Evolutionary conservation across 2,888 invertebrate species (phyloP).

Genomic region (Xylota segnis): DNA sequence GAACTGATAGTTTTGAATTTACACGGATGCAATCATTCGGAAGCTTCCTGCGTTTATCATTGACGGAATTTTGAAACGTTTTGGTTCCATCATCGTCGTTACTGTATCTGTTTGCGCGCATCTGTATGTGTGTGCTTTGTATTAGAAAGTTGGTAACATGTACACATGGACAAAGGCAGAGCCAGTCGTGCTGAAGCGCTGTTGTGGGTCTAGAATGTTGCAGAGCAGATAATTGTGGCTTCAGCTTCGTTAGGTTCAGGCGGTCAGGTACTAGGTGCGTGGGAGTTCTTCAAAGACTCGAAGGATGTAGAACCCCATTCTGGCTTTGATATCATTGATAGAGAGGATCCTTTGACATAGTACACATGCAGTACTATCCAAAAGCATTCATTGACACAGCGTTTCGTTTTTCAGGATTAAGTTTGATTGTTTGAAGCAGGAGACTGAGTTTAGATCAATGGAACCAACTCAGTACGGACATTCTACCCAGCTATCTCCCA

Average conservation of each 20-base stretch:
- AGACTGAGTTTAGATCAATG: too few species aligned
- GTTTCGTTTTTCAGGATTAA: too few species aligned
- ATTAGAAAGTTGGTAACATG: constrained; percentile 34
- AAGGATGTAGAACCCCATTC: neutral
- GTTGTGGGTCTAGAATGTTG: constrained; percentile 8
- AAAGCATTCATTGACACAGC: too few species aligned
- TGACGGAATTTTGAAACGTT: constrained; percentile 62
- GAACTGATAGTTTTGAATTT: constrained; percentile 72
- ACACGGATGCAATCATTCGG: constrained; percentile 75
- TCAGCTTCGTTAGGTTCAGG: constrained; percentile 25
- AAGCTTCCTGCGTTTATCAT: constrained; percentile 73
- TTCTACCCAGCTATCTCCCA: too few species aligned
- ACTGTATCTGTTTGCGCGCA: too few species aligned
- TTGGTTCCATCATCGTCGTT: neutral
- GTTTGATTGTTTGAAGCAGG: too few species aligned
- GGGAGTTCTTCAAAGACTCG: neutral
- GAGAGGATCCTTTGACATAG: too few species aligned
- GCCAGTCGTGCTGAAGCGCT: constrained; percentile 16
- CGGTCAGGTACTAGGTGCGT: neutral
- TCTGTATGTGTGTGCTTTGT: neutral
- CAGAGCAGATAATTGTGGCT: constrained; percentile 33
- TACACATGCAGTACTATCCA: too few species aligned
- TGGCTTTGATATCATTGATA: neutral
- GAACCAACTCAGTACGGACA: too few species aligned
- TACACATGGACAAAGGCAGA: constrained; percentile 11